A percentile compares a stretch with the other conserved stretches of the same genome.
These are phyloP conservation scores for Mungos mungo DNA, from an alignment of 2,113 vertebrate genomes.

Conservation along the genomic window DNA sequence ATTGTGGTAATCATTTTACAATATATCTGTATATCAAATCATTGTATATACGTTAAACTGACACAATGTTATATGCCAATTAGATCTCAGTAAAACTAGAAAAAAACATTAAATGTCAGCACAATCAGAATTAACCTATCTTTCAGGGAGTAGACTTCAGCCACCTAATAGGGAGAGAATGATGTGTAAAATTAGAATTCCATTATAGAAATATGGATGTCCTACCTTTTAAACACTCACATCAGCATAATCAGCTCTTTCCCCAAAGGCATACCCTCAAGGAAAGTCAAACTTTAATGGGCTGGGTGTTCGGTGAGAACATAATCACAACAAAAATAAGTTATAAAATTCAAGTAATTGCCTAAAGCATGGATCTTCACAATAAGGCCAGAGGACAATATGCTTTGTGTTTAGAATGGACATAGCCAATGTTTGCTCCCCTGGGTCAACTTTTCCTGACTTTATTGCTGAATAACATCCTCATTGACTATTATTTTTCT, in stretches of 20 bases:
- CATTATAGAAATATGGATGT: background rate
- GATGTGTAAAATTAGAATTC: background rate
- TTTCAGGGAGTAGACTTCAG: background rate
- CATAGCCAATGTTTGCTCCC: background rate
- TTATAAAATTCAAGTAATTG: background rate
- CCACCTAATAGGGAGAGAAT: background rate
- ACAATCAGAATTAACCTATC: background rate
- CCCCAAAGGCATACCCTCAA: background rate
- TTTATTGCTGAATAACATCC: background rate
- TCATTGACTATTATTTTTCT: slow-evolving; percentile 12
- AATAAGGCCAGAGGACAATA: background rate
- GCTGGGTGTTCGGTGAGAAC: background rate
- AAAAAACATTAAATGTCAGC: background rate
- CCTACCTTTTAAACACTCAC: background rate
- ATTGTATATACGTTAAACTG: background rate
- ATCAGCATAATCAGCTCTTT: background rate
- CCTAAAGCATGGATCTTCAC: background rate
- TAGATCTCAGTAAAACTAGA: background rate
- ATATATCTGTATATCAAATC: background rate
- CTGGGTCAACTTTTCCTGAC: background rate
- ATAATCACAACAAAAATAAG: background rate
- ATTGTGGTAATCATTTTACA: background rate
- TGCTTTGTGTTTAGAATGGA: background rate
- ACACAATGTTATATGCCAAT: background rate
- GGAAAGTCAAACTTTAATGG: background rate